A percentile compares a stretch with the other conserved stretches of the same genome.
Evolutionary conservation across 2,113 vertebrate species (phyloP).

Genomic region (Oryzias woworae): DNA sequence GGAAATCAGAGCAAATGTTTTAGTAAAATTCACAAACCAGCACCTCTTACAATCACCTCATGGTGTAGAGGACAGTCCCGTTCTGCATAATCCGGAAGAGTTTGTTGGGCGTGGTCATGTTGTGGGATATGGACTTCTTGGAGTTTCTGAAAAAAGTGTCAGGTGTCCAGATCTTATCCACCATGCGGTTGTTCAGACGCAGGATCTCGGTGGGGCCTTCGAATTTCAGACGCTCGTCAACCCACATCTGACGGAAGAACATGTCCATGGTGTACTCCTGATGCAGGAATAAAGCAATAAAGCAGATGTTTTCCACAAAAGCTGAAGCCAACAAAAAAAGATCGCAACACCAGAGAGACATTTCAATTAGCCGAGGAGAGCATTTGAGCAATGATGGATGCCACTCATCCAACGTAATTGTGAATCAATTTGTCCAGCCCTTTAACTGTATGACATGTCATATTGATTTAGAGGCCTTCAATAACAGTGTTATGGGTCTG

Average conservation of each 20-base stretch:
- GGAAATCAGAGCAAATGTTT: background rate
- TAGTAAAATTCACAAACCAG: background rate
- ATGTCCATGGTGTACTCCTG: constrained; percentile 84
- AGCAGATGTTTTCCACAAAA: background rate
- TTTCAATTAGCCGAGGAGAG: constrained; percentile 31
- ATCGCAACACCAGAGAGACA: constrained; percentile 3
- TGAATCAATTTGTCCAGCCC: constrained; percentile 64
- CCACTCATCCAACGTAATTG: constrained; percentile 61
- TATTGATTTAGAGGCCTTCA: constrained; percentile 70
- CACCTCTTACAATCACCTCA: constrained; percentile 68
- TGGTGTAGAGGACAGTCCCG: constrained; percentile 83
- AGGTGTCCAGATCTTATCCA: constrained; percentile 82
- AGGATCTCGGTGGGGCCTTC: constrained; percentile 79
- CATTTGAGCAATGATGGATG: constrained; percentile 56
- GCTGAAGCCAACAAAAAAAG: background rate
- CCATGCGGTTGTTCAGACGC: constrained; percentile 80
- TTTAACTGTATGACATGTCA: constrained; percentile 60
- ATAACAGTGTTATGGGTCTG: constrained; percentile 60
- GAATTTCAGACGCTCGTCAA: constrained; percentile 80
- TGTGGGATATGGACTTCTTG: constrained; percentile 78
- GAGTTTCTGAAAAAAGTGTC: constrained; percentile 82
- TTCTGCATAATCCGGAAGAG: constrained; percentile 85
- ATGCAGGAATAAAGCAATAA: background rate
- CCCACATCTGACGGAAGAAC: constrained; percentile 84
- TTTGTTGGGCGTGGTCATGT: constrained; percentile 83